A percentile compares a stretch with the other conserved stretches of the same genome.
phyloP scores from a whole-genome alignment of 2,888 invertebrate species.

The Pantelozetes paolii region DNA sequence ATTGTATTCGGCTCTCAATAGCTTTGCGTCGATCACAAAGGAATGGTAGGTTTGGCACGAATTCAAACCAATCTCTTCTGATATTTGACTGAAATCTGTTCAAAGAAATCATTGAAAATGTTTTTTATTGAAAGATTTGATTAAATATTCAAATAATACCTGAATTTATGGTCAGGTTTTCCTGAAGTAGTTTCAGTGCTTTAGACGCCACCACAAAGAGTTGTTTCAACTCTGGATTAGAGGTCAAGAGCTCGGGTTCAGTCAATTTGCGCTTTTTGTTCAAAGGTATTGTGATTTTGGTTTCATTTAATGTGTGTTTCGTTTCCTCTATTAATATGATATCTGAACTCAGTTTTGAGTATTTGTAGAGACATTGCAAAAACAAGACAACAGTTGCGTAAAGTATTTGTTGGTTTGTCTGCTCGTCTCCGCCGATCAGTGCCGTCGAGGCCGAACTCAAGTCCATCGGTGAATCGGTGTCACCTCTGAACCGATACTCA shows the following conservation, averaged over 20 bases:
- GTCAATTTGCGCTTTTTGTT: constrained; percentile 25
- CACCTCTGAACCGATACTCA: constrained; percentile 6
- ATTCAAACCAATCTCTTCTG: constrained; percentile 4
- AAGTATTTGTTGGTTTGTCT: constrained; percentile 15
- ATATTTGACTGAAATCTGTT: constrained; percentile 1
- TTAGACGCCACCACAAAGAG: constrained; percentile 6
- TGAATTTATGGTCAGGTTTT: constrained; percentile 15
- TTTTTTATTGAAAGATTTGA: neutral
- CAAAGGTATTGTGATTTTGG: neutral
- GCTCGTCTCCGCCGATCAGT: neutral
- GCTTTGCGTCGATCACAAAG: constrained; percentile 5
- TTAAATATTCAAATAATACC: neutral
- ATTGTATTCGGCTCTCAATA: constrained; percentile 22
- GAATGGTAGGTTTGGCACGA: neutral
- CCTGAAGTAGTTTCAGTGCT: constrained; percentile 24
- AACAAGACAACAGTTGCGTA: constrained; percentile 22
- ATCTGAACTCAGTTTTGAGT: neutral
- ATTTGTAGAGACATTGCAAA: constrained; percentile 6
- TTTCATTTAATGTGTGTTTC: neutral
- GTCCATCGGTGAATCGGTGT: constrained; percentile 18
- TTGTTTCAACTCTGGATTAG: neutral
- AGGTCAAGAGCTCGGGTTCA: neutral
- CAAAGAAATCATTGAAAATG: neutral
- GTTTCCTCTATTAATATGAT: constrained; percentile 8
- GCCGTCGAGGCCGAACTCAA: constrained; percentile 12